A percentile compares a stretch with the other conserved stretches of the same genome.
phyloP scores from a whole-genome alignment of 2,113 vertebrate genomes.

The Upupa epops region DNA sequence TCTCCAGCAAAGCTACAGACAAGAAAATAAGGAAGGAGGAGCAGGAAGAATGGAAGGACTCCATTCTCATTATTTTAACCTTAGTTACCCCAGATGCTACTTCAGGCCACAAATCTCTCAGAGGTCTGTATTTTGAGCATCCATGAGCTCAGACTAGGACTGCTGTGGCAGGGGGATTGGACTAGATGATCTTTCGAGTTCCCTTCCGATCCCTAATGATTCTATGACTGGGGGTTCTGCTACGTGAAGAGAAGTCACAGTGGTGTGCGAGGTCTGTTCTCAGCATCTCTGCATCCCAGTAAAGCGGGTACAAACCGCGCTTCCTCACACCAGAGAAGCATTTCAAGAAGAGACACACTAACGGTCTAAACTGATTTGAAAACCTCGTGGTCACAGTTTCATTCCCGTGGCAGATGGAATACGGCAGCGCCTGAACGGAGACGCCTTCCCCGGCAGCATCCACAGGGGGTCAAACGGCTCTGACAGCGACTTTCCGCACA shows the following conservation, averaged over 20 bases:
- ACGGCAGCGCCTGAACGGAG: slow-evolving; percentile 21
- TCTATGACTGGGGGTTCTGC: background rate
- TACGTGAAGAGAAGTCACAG: background rate
- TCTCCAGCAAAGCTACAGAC: background rate
- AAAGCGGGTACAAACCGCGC: background rate
- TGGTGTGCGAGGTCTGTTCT: background rate
- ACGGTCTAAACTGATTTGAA: background rate
- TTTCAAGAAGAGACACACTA: background rate
- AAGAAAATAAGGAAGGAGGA: background rate
- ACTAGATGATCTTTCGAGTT: too few relatives aligned
- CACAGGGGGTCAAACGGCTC: slow-evolving; percentile 45
- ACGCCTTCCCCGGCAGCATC: slow-evolving; percentile 28
- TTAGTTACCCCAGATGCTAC: background rate
- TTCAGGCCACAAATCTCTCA: background rate
- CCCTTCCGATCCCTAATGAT: too few relatives aligned
- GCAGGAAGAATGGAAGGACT: background rate
- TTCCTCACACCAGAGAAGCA: background rate
- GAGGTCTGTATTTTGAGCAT: background rate
- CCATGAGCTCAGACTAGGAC: background rate
- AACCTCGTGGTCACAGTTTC: background rate
- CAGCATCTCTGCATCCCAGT: background rate
- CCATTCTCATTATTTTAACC: background rate
- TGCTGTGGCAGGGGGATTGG: too few relatives aligned
- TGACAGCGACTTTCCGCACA: slow-evolving; percentile 38
- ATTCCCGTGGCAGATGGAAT: background rate